Evolutionary conservation across 1,140 invertebrate species (phyloP).

Genomic region (Metaphire vulgaris): DNA sequence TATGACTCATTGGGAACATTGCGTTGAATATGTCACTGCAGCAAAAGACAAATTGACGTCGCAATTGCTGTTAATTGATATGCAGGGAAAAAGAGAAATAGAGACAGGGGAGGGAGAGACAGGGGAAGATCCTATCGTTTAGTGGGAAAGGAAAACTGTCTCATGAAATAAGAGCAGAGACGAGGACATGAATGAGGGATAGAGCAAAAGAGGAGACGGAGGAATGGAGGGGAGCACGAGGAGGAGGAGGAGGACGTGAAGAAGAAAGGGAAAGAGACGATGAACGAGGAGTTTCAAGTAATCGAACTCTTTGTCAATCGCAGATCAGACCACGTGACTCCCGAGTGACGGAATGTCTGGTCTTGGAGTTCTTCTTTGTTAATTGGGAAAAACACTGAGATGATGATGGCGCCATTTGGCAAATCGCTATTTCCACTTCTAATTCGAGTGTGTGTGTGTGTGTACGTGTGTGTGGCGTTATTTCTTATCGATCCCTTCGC

Average conservation of each 20-base stretch:
- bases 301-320: too few species aligned
- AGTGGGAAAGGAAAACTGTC: not conserved
- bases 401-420: not conserved
- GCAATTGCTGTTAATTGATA: not conserved
- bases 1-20: constrained; percentile 94
- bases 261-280: not conserved
- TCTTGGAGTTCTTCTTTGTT: too few species aligned
- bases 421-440: too few species aligned
- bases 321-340: not conserved
- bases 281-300: not conserved
- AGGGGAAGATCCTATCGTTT: not conserved
- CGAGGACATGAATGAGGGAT: not conserved
- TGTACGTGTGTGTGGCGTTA: too few species aligned
- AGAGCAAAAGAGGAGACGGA: not conserved
- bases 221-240: not conserved
- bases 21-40: constrained; percentile 69
- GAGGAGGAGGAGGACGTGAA: not conserved
- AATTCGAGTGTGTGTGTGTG: too few species aligned
- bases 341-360: not conserved
- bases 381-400: not conserved
- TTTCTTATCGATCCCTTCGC: too few species aligned
- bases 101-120: not conserved
- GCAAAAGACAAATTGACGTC: not conserved
- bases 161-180: not conserved
- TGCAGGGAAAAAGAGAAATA: not conserved